phyloP scores from a whole-genome alignment of 2,113 vertebrate genomes.

The Pantherophis guttatus region DNA sequence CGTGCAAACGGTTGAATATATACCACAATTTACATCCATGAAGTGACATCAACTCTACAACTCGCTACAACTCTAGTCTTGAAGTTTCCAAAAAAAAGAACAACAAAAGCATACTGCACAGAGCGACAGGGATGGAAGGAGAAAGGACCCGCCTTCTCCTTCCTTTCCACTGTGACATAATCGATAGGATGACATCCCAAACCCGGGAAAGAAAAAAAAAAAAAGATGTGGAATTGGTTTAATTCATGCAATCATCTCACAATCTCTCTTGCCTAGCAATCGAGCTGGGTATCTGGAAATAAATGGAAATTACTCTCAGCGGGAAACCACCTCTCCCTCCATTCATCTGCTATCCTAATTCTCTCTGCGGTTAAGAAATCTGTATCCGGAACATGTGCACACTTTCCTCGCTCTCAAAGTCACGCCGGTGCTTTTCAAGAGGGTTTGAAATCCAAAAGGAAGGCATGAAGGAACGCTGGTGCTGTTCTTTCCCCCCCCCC shows the following conservation, averaged over 20 bases:
- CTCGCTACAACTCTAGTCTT: neutral
- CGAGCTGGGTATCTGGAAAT: conserved; percentile 25
- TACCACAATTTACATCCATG: too few species aligned
- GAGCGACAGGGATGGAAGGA: neutral
- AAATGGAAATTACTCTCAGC: conserved; percentile 51
- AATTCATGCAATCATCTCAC: conserved; percentile 44
- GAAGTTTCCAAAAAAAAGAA: neutral
- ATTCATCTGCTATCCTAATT: conserved; percentile 46
- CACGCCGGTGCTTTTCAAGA: conserved; percentile 8
- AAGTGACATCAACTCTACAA: too few species aligned
- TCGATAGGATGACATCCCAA: neutral
- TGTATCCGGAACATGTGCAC: conserved; percentile 1
- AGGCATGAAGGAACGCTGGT: neutral
- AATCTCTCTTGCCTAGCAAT: conserved; percentile 33
- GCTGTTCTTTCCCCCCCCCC: neutral
- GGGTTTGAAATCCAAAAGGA: conserved; percentile 10
- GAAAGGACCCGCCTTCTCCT: too few species aligned
- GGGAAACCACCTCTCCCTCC: conserved; percentile 22
- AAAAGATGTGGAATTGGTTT: conserved; percentile 23
- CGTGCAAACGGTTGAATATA: too few species aligned
- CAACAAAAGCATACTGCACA: neutral
- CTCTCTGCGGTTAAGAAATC: conserved; percentile 39
- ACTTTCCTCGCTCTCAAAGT: neutral
- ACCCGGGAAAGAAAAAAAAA: conserved; percentile 12
- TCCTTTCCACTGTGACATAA: neutral